Conservation (phyloP, 2,113 vertebrate genomes). For the Lophura nycthemera region DNA sequence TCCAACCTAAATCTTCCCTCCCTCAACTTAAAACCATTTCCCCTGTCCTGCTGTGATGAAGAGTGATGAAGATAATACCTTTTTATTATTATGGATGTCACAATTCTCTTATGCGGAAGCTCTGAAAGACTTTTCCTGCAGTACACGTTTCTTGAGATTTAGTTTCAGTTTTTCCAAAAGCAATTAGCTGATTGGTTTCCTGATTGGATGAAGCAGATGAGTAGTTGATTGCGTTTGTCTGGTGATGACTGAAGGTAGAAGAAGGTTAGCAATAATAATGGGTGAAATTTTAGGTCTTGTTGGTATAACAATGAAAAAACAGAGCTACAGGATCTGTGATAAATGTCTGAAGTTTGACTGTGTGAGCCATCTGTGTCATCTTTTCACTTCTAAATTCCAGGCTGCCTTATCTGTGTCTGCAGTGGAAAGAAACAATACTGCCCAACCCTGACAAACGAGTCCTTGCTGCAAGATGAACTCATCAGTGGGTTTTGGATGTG, state of each 20-base stretch:
- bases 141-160: background rate
- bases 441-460: background rate
- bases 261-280: background rate
- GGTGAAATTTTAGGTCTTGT: background rate
- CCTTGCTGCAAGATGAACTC: background rate
- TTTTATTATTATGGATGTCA: constrained; percentile 4
- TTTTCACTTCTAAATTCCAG: background rate
- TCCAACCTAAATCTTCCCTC: too few species aligned
- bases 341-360: background rate
- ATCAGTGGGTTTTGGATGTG: background rate
- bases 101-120: background rate
- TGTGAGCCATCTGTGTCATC: background rate
- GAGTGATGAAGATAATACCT: background rate
- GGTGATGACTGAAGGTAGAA: background rate
- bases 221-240: background rate
- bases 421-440: background rate
- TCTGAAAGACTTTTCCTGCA: background rate
- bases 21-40: too few species aligned
- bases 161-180: background rate
- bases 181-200: constrained; percentile 31
- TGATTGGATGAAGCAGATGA: background rate
- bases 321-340: background rate
- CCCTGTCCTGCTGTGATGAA: background rate
- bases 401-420: background rate
- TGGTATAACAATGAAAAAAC: background rate